Conservation (phyloP, 2,888 invertebrate genomes). For the Himalopsyche anomala region DNA sequence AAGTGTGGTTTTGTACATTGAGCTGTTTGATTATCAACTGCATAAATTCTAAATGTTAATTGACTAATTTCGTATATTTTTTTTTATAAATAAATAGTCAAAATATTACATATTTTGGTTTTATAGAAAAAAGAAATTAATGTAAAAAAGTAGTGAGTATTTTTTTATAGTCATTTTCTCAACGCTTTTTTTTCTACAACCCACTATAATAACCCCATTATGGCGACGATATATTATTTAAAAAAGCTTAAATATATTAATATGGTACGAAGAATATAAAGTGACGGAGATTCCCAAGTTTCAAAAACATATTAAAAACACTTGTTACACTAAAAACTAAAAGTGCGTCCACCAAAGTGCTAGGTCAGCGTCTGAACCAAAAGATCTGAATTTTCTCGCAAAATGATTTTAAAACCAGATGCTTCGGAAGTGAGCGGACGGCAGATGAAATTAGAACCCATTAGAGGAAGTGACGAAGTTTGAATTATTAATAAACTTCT, state of each 20-base stretch:
- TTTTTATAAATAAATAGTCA: no score
- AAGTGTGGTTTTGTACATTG: no score
- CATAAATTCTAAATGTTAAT: no score
- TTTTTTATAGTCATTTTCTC: no score
- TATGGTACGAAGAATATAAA: not conserved
- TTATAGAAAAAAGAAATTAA: no score
- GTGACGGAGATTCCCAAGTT: not conserved
- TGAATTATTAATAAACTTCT: slow-evolving; percentile 55
- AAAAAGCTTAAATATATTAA: not conserved
- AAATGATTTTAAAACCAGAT: slow-evolving; percentile 28
- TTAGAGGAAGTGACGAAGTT: slow-evolving; percentile 55
- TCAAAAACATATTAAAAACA: slow-evolving; percentile 21
- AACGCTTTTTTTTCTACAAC: no score
- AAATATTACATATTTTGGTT: no score
- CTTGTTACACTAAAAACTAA: not conserved
- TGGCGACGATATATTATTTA: no score
- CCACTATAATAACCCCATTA: no score
- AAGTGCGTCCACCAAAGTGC: slow-evolving; percentile 3
- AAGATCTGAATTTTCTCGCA: slow-evolving; percentile 14
- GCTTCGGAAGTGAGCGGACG: slow-evolving; percentile 14
- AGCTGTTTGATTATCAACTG: no score
- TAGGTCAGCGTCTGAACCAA: not conserved
- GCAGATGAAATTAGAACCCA: slow-evolving; percentile 51
- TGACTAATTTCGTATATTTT: no score
- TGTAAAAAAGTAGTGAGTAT: no score